phyloP scores from a whole-genome alignment of 2,797 vertebrate genomes.

The Chaunax sp. region DNA sequence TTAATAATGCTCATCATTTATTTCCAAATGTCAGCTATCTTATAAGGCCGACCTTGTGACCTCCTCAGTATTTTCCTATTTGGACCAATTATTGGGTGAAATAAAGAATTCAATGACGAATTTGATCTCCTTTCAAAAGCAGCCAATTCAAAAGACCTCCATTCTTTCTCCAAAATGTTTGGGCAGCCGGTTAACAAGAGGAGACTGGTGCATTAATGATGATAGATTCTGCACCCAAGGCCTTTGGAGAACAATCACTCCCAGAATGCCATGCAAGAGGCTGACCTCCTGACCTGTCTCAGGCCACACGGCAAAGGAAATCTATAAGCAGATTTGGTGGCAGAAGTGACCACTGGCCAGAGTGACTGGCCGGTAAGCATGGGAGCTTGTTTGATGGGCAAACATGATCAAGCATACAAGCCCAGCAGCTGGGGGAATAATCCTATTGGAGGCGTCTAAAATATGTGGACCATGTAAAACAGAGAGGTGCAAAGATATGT shows the following conservation, averaged over 20 bases:
- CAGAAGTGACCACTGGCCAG: constrained; percentile 79
- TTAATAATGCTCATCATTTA: constrained; percentile 30
- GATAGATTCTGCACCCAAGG: constrained; percentile 91
- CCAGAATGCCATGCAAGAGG: constrained; percentile 90
- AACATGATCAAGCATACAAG: constrained; percentile 70
- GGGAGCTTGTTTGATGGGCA: constrained; percentile 78
- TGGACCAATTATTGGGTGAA: constrained; percentile 92
- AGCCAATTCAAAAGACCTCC: constrained; percentile 84
- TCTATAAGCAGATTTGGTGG: constrained; percentile 92
- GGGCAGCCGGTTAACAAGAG: constrained; percentile 88
- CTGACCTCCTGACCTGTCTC: constrained; percentile 93
- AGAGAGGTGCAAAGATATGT: constrained; percentile 76
- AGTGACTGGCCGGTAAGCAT: constrained; percentile 66
- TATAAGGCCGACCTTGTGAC: constrained; percentile 86
- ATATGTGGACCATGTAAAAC: constrained; percentile 67
- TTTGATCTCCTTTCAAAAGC: constrained; percentile 92
- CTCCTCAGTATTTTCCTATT: constrained; percentile 85
- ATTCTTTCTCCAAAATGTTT: constrained; percentile 88
- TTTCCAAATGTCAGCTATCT: constrained; percentile 45
- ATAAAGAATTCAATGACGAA: constrained; percentile 95
- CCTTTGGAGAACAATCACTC: constrained; percentile 94
- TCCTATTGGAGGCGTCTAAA: constrained; percentile 71
- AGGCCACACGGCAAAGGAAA: constrained; percentile 92
- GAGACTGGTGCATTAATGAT: constrained; percentile 94
- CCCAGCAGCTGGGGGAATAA: constrained; percentile 74